A percentile compares a stretch with the other conserved stretches of the same genome.
These are phyloP conservation scores for Brachyistius frenatus DNA, from an alignment of 2,113 vertebrate genomes.

Conservation along the genomic window DNA sequence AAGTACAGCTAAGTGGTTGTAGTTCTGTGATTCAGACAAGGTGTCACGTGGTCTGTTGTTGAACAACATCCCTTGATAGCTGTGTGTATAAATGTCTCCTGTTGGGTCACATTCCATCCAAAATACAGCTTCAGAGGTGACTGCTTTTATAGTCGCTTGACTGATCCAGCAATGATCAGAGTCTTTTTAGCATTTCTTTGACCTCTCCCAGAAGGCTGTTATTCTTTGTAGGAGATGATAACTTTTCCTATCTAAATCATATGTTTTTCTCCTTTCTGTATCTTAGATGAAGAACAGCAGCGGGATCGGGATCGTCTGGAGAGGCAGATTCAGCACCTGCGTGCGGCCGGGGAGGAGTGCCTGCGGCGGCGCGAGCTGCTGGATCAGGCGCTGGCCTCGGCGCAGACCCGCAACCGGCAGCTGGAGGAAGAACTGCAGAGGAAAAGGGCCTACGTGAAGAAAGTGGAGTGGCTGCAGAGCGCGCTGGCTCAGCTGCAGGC, in stretches of 20 bases:
- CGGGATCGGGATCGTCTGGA: slow-evolving; percentile 91
- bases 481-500: slow-evolving; percentile 95
- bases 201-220: background rate
- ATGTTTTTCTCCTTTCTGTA: background rate
- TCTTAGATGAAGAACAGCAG: slow-evolving; percentile 91
- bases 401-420: slow-evolving; percentile 88
- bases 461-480: slow-evolving; percentile 95
- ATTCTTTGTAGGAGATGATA: background rate
- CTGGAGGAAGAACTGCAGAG: slow-evolving; percentile 92
- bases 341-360: slow-evolving; percentile 90
- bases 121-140: slow-evolving; percentile 1
- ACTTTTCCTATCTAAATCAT: background rate
- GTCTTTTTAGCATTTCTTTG: slow-evolving; percentile 17
- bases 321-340: slow-evolving; percentile 88
- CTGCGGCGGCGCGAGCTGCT: slow-evolving; percentile 90
- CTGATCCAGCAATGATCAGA: slow-evolving; percentile 6
- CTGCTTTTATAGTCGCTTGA: background rate
- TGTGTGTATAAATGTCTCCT: slow-evolving; percentile 17
- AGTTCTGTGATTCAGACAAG: background rate
- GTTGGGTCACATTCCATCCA: slow-evolving; percentile 44
- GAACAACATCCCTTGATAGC: slow-evolving; percentile 10
- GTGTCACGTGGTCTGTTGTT: slow-evolving; percentile 9
- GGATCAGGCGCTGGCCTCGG: slow-evolving; percentile 90
- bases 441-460: slow-evolving; percentile 95
- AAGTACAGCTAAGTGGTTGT: background rate